Percentiles rank a stretch among this genome's conserved stretches.
These are phyloP conservation scores for Meiosimyza decipiens DNA, from an alignment of 2,888 invertebrate genomes.

Conservation along the genomic window DNA sequence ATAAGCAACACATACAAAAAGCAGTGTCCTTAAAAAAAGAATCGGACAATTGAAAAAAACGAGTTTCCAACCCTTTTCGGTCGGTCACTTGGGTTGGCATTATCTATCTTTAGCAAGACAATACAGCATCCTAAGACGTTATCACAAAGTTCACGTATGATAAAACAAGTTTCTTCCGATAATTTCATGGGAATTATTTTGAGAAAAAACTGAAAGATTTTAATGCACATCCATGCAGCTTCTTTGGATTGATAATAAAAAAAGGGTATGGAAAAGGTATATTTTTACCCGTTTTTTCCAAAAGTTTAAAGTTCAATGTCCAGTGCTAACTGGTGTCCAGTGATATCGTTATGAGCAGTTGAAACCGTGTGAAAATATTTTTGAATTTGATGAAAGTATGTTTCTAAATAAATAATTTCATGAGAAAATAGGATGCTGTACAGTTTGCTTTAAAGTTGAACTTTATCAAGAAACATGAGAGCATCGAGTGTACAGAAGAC, in stretches of 20 bases:
- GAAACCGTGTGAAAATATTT: constrained; percentile 16
- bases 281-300: constrained; percentile 40
- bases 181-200: constrained; percentile 52
- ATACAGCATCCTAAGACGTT: constrained; percentile 28
- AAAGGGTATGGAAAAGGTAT: constrained; percentile 18
- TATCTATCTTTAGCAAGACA: neutral
- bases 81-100: neutral
- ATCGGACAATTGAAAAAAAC: constrained; percentile 35
- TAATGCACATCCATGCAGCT: constrained; percentile 47
- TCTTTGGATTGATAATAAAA: constrained; percentile 36
- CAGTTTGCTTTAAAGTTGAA: too few relatives aligned
- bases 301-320: constrained; percentile 57
- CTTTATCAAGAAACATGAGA: too few relatives aligned
- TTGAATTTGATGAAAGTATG: neutral
- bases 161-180: constrained; percentile 45
- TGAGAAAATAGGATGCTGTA: too few relatives aligned
- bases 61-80: constrained; percentile 47
- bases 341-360: neutral
- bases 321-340: constrained; percentile 38
- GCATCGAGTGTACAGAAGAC: too few relatives aligned
- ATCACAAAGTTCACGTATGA: neutral
- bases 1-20: neutral
- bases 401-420: too few relatives aligned
- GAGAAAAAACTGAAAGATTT: constrained; percentile 29
- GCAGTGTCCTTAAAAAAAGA: too few relatives aligned